Conservation (phyloP, 2,888 invertebrate genomes). For the Agrypnus murinus region DNA sequence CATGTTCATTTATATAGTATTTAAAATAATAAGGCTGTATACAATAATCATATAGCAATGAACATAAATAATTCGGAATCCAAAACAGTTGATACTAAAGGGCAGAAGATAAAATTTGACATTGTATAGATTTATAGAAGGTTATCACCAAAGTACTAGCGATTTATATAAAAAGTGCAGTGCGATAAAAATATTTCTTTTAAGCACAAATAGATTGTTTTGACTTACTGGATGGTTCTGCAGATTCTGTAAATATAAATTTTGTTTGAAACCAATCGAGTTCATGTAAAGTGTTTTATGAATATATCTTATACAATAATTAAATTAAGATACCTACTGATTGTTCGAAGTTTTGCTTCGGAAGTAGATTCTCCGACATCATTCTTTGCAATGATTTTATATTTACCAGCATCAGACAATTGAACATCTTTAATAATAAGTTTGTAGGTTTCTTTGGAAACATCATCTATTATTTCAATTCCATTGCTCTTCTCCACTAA, state of each 20-base stretch:
- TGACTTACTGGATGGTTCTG: conserved; percentile 68
- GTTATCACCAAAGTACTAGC: too few relatives aligned
- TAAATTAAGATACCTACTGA: conserved; percentile 74
- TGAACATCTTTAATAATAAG: conserved; percentile 82
- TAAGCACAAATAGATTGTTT: neutral
- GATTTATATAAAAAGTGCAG: neutral
- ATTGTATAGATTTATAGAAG: too few relatives aligned
- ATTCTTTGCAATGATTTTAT: conserved; percentile 86
- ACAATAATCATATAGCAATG: too few relatives aligned
- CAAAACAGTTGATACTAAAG: too few relatives aligned
- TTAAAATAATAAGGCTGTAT: too few relatives aligned
- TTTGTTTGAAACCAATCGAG: neutral
- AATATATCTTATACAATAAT: neutral
- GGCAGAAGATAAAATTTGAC: too few relatives aligned
- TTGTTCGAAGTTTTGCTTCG: conserved; percentile 81
- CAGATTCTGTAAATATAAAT: conserved; percentile 66
- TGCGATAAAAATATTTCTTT: neutral
- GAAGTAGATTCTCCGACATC: conserved; percentile 82
- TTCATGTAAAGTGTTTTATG: neutral
- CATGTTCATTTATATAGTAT: too few relatives aligned
- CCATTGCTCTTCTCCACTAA: conserved; percentile 76
- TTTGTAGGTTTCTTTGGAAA: conserved; percentile 78
- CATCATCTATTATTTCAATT: conserved; percentile 77
- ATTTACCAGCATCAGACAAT: conserved; percentile 84
- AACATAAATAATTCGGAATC: too few relatives aligned